Evolutionary conservation across 2,113 vertebrate species (phyloP).

Genomic region (Leptodactylus fuscus): DNA sequence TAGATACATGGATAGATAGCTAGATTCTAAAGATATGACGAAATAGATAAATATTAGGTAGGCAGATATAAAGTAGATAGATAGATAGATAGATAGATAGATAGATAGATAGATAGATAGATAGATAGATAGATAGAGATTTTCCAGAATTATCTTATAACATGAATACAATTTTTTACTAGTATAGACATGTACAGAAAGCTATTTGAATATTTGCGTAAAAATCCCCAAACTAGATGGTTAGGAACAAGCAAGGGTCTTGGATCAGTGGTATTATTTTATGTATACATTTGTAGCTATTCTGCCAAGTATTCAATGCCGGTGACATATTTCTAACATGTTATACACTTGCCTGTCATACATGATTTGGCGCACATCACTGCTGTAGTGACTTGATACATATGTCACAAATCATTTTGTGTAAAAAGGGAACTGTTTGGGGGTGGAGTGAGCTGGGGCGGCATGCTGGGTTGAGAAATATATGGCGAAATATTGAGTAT

Average conservation of each 20-base stretch:
- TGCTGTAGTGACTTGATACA: background rate
- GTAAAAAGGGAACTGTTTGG: background rate
- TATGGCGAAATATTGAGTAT: background rate
- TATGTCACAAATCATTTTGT: background rate
- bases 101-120: no score
- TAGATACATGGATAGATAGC: no score
- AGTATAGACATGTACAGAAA: no score
- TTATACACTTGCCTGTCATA: background rate
- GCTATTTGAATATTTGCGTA: background rate
- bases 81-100: no score
- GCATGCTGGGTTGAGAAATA: background rate
- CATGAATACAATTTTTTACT: no score
- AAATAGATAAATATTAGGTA: no score
- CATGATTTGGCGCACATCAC: background rate
- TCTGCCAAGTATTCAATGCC: background rate
- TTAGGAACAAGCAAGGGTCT: background rate
- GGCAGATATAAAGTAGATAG: no score
- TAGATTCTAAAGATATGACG: no score
- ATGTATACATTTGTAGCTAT: background rate
- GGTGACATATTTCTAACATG: background rate
- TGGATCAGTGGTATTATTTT: background rate
- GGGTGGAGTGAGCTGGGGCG: background rate
- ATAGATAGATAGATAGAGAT: no score
- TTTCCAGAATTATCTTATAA: no score
- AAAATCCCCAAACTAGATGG: background rate